Percentiles rank a stretch among this genome's conserved stretches.
phyloP scores from a whole-genome alignment of 2,113 vertebrate species.

The Poeciliopsis retropinna region DNA sequence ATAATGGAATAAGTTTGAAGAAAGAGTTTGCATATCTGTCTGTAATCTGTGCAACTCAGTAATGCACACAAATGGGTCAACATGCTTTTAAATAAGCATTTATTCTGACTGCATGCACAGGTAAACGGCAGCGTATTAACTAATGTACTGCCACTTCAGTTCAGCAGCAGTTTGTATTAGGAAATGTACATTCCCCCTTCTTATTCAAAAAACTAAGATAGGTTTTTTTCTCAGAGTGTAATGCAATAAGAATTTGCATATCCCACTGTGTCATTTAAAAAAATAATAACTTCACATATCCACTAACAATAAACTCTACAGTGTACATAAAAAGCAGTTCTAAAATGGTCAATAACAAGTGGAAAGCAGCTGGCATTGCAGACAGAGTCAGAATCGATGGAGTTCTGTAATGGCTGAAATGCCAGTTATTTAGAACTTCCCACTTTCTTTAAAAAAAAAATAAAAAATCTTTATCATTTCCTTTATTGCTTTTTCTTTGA shows the following conservation, averaged over 20 bases:
- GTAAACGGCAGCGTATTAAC: neutral
- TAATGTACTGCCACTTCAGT: neutral
- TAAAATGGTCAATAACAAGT: slow-evolving; percentile 57
- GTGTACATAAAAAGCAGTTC: slow-evolving; percentile 22
- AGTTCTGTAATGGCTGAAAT: slow-evolving; percentile 55
- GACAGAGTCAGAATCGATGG: slow-evolving; percentile 58
- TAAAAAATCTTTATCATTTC: neutral
- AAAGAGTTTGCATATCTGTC: neutral
- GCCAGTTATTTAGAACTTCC: slow-evolving; percentile 29
- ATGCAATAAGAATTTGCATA: slow-evolving; percentile 6
- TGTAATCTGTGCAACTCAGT: neutral
- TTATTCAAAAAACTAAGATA: neutral
- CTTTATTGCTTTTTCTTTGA: neutral
- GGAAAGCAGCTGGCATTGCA: slow-evolving; percentile 35
- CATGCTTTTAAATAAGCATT: neutral
- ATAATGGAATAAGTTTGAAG: neutral
- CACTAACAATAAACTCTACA: slow-evolving; percentile 25
- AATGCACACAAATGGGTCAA: neutral
- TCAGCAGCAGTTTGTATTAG: slow-evolving; percentile 17
- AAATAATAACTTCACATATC: neutral
- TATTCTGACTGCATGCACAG: neutral
- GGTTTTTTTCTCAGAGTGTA: neutral
- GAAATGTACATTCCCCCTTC: neutral
- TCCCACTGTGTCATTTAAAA: neutral
- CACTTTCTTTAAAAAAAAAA: slow-evolving; percentile 3